Evolutionary conservation across 2,113 vertebrate genomes (phyloP).

Genomic region (Chlamydotis undulata): DNA sequence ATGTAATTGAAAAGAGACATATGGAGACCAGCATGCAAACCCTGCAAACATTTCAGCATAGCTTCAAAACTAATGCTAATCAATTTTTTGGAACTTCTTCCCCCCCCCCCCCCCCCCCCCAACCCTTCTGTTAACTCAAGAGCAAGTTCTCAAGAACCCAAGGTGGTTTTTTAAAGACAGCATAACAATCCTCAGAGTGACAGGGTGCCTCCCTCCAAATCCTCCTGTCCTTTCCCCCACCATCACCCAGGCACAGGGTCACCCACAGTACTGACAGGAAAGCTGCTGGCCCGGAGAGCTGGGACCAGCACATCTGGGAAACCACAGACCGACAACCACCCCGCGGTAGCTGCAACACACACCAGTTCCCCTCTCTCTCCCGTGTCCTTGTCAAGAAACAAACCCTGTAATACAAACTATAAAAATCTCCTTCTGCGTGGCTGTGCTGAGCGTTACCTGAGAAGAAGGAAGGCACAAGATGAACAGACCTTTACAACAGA

Average conservation of each 20-base stretch:
- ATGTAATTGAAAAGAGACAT: constrained; percentile 83
- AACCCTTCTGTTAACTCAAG: constrained; percentile 31
- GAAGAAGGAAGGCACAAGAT: constrained; percentile 72
- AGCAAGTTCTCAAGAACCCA: neutral
- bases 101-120: no score
- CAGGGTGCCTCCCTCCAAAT: neutral
- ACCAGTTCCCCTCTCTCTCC: neutral
- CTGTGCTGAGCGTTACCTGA: constrained; percentile 71
- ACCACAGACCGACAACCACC: neutral
- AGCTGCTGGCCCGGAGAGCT: neutral
- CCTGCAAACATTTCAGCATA: constrained; percentile 80
- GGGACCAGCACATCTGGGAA: neutral
- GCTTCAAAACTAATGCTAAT: constrained; percentile 78
- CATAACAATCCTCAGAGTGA: neutral
- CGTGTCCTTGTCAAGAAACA: neutral
- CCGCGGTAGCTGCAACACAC: accelerated
- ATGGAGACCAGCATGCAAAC: constrained; percentile 80
- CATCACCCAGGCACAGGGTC: neutral
- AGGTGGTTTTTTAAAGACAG: constrained; percentile 11
- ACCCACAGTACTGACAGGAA: neutral
- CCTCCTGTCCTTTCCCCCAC: no score
- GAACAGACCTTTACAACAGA: constrained; percentile 84
- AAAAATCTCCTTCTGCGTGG: neutral
- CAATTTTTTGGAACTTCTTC: constrained; percentile 49
- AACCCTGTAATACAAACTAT: neutral